Base-by-base conservation (phyloP, 1,140 invertebrate genomes). In the Bombus superbus region DNA sequence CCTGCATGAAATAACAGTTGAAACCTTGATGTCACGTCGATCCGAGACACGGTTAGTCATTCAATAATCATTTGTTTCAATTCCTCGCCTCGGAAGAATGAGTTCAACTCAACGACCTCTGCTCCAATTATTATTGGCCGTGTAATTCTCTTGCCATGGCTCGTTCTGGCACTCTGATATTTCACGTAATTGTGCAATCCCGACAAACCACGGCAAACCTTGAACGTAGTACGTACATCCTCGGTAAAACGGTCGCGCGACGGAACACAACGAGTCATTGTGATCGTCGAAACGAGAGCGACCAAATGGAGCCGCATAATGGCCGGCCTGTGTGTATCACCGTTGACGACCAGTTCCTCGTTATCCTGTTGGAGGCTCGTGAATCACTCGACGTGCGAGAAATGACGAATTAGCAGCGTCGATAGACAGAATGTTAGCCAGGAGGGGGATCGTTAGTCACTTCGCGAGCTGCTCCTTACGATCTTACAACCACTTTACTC, bases 371-470 rank as follows among this genome's bases (percentile, higher is more conserved):
- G 82, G 79, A 89, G 87, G 71, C 80, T 90, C 91, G 90, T 92
- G 92, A 92, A 92, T 93, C 92, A 92, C 90, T 92, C 87, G 89
- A 88, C 88, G 88, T 89, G 91, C 89, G 86, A 92, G 91, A 88
- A 90, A 89, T 85, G 84, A 88, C 88, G 91, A 89, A 89, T 89
- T 92, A 92, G 89, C 92, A 86, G 81, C 88, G 91, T 89, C 92
- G 92, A 91, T 92, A 90, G 90, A 88, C 90, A 88, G 91, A 91
- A 88, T 85, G 85, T 92, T 91, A 91, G 91, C 89, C 90, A 90
- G 74, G 78, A 84, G 47, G 18, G 18, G 69, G 88, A 91, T 93
- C 89, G 91, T 92, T 93, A 93, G 86, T 88, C 88, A 89, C 73
- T 79, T 80, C 22, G 35, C 79, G 82, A 75, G 68, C 71, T 81